These are phyloP conservation scores for Leptoteleia sp. DNA, from an alignment of 1,140 invertebrate species.

Conservation along the genomic window DNA sequence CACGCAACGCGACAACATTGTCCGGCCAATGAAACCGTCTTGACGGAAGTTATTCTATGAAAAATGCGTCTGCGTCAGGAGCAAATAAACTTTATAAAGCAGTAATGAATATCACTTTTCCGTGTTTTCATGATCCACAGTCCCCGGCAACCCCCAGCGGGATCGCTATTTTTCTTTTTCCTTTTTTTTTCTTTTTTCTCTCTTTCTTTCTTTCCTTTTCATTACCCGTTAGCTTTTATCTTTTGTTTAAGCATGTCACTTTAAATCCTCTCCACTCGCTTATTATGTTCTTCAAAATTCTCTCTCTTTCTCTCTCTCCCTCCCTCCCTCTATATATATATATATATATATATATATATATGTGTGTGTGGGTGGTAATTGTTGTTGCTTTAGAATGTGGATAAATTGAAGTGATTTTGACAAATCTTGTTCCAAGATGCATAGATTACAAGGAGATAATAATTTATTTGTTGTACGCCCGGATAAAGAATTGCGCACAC, in stretches of 20 bases:
- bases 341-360: no score
- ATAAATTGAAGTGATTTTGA: no score
- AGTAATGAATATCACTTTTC: constrained; percentile 69
- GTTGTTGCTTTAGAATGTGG: no score
- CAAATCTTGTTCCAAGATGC: no score
- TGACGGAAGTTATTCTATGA: constrained; percentile 58
- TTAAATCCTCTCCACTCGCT: constrained; percentile 13
- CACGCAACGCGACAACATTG: constrained; percentile 69
- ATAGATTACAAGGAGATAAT: no score
- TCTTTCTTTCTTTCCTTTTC: constrained; percentile 27
- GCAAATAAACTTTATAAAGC: constrained; percentile 72
- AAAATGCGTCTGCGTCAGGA: constrained; percentile 65
- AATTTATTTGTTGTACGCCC: no score
- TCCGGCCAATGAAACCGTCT: constrained; percentile 47
- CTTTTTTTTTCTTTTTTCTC: no score
- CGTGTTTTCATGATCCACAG: constrained; percentile 37
- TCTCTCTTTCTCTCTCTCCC: background rate
- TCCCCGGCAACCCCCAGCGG: constrained; percentile 19
- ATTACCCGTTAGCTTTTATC: constrained; percentile 13
- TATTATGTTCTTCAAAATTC: constrained; percentile 12
- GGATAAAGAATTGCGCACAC: no score
- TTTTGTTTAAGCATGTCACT: constrained; percentile 26
- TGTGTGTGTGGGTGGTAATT: no score
- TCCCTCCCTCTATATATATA: no score
- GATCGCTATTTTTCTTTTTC: constrained; percentile 48